Percentiles rank a stretch among this genome's conserved stretches.
These are phyloP conservation scores for Stegodyphus mimosarum DNA, from an alignment of 1,140 invertebrate genomes.

Conservation along the genomic window DNA sequence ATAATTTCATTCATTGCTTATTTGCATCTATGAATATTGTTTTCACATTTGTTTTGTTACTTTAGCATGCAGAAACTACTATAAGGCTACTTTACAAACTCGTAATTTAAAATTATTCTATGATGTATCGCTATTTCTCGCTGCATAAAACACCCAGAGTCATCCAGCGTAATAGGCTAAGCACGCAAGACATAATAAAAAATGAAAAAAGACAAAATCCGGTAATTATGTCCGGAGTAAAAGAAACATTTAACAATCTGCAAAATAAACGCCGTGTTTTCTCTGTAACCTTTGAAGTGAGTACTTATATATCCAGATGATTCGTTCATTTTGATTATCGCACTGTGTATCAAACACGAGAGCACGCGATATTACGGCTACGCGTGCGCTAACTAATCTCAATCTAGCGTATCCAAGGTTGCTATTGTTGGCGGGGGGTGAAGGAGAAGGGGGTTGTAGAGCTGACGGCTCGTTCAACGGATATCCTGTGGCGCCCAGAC, in stretches of 20 bases:
- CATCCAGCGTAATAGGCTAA: too few relatives aligned
- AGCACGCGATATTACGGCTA: conserved; percentile 35
- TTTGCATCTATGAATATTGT: too few relatives aligned
- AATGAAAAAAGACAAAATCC: too few relatives aligned
- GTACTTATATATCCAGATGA: conserved; percentile 11
- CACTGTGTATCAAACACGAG: conserved; percentile 24
- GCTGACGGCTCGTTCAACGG: conserved; percentile 33
- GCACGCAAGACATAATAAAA: too few relatives aligned
- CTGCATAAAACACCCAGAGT: too few relatives aligned
- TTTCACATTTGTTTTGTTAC: too few relatives aligned
- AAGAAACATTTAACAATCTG: background rate
- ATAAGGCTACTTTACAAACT: too few relatives aligned
- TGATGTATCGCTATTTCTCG: too few relatives aligned
- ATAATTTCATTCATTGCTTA: too few relatives aligned
- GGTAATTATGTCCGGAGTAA: background rate
- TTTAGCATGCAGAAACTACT: too few relatives aligned
- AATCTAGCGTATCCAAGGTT: conserved; percentile 46
- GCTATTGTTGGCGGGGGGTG: background rate
- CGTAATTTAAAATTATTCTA: too few relatives aligned
- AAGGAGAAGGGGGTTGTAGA: background rate
- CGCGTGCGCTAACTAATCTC: conserved; percentile 1
- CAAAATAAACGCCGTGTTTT: conserved; percentile 13
- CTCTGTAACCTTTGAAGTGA: conserved; percentile 10
- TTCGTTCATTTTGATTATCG: conserved; percentile 27
- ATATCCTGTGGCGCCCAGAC: conserved; percentile 31